A percentile compares a stretch with the other conserved stretches of the same genome.
These are phyloP conservation scores for Syngnathus floridae DNA, from an alignment of 2,113 vertebrate genomes.

Conservation along the genomic window DNA sequence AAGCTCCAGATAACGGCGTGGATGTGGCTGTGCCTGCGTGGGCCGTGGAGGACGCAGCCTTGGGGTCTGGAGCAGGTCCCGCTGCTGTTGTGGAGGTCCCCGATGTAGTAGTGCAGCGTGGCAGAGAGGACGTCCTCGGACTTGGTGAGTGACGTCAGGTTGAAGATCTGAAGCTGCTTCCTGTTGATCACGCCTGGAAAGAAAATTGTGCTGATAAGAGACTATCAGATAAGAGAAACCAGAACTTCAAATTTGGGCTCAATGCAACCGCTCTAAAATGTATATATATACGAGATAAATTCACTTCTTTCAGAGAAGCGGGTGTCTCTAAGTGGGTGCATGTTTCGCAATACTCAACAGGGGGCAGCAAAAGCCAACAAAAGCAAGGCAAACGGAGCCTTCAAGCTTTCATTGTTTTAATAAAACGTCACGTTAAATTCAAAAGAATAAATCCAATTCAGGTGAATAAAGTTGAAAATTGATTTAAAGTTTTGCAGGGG, in stretches of 20 bases:
- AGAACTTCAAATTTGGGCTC: background rate
- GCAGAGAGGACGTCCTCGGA: conserved; percentile 89
- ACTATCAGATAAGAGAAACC: background rate
- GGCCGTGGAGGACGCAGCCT: conserved; percentile 51
- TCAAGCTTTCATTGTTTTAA: background rate
- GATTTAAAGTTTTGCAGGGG: background rate
- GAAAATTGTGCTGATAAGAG: background rate
- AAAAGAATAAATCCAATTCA: background rate
- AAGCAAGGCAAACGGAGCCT: background rate
- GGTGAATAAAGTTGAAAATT: no score
- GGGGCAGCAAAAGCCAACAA: background rate
- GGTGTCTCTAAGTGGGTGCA: background rate
- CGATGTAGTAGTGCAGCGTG: conserved; percentile 80
- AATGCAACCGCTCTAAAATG: no score
- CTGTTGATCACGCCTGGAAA: conserved; percentile 70
- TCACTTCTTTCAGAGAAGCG: background rate
- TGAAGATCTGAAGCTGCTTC: conserved; percentile 80
- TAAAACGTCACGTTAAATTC: background rate
- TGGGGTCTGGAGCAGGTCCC: conserved; percentile 53
- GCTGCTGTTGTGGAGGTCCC: conserved; percentile 69
- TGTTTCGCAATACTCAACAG: background rate
- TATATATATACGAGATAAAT: no score
- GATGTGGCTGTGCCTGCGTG: conserved; percentile 66
- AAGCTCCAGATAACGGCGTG: conserved; percentile 80
- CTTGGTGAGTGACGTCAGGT: conserved; percentile 86